Base-by-base conservation (phyloP, 2,888 invertebrate species). In the Nymphalis urticae region DNA sequence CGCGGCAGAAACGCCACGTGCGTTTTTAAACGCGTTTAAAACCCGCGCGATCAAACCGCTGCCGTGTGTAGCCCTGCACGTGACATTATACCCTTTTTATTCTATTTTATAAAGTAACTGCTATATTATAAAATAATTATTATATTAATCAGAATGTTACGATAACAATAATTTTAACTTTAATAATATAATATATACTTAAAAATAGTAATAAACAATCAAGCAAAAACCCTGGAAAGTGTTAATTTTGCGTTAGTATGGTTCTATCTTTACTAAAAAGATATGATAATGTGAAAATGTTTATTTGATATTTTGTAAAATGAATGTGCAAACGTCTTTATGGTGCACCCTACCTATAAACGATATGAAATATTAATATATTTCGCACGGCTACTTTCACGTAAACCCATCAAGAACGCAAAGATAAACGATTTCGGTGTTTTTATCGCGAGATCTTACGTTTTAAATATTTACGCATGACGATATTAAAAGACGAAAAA, bases 1-100 rank as follows among this genome's bases (percentile, higher is more conserved):
- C 62, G 72, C 69, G 66, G 60, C 66, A 56, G 63, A 70, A 72
- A 76, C 75, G 74, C 69, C 42, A 42, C 42, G 42, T 42, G 42
- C 42, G 42, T 42, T 42, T 13, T 42, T 13, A 42, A 42, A 42
- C 42, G 71, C 75, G 70, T 73, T 73, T 47, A 75, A 69, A 70
- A 73, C 68, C 70, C 75, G 75, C 73, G 76, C 75, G 71, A 68
- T 50, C 67, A 58, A 66, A 63, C 51, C 68, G 66, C 72, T 48
- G 58, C 53, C 17, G 48, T 59, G 58, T 56, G 48, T 54, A 36
- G 27, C 32, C n/a, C 32, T 47, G 56, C 17, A 32, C 32, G 56
- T 58, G 21, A 64, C 27, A 32, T 24, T 19, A 56, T 21, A 48
- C 42, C 2, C 13, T 64, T 24, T 48, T 54, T 48, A 56, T 56